Evolutionary conservation across 2,113 vertebrate genomes (phyloP), one percentile per base, ranked within the genome.

Genomic region (Aldabrachelys gigantea): DNA sequence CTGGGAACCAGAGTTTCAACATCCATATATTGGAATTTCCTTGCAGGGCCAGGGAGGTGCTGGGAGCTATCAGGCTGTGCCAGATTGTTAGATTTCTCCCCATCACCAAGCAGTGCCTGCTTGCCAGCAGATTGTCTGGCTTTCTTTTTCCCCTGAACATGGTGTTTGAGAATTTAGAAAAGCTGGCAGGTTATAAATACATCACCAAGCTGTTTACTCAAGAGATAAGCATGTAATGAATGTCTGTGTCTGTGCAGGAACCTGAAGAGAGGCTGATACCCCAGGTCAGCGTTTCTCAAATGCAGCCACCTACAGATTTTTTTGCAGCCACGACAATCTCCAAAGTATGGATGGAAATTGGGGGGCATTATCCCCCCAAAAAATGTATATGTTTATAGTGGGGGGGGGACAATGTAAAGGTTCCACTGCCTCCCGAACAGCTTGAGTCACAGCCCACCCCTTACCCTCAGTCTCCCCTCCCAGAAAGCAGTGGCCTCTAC

Each of bases 121-220:
- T 89, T 86, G 17, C 57, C 79, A 47, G 57, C 81, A 91, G 53
- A 47, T 82, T 75, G 38, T 44, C 78, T n/a, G 78, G 80, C 78
- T 38, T 88, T 88, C 75, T 47, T 87, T 54, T 88, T 57, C 21
- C 38, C 27, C 35, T 92, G 21, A 89, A 88, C 49, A 62, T 0
- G 11, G 52, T 3, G 47, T 14, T 69, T 81, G 80, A 90, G 82
- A 91, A 86, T 79, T 82, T 5, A 86, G 85, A 85, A 78, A 87
- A 96, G 31, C n/a, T 19, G 31, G 54, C 80, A 27, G 31, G 11
- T 72, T 89, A 80, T 49, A 93, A 91, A 82, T 11, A 59, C 53
- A 86, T 72, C 57, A 24, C 78, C 44, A 2, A 81, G 80, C 35
- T 54, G 59, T 81, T 89, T 62, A 91, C 50, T 80, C 54, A 50